phyloP scores from a whole-genome alignment of 2,113 vertebrate species.

The Nothoprocta perdicaria region DNA sequence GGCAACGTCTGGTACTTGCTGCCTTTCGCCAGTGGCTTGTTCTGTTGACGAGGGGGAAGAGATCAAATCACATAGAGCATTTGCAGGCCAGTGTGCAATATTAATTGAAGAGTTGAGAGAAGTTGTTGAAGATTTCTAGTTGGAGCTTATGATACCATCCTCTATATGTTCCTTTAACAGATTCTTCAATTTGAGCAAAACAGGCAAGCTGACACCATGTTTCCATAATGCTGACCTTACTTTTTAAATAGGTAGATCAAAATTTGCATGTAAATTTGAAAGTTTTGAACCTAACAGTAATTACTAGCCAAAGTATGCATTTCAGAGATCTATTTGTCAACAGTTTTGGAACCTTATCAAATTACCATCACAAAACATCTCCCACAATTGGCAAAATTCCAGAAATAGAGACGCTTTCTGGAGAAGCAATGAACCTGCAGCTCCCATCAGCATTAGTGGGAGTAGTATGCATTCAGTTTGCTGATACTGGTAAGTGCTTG shows the following conservation, averaged over 20 bases:
- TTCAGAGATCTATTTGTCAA: not conserved
- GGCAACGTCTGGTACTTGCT: conserved; percentile 86
- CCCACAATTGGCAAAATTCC: not conserved
- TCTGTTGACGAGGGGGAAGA: conserved; percentile 50
- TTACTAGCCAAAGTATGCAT: not conserved
- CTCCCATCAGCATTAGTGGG: not conserved
- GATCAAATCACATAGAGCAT: not conserved
- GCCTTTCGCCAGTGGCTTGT: conserved; percentile 63
- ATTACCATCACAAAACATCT: not conserved
- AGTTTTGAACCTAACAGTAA: not conserved
- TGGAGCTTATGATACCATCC: not conserved
- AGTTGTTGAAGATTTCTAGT: not conserved
- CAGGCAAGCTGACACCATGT: not conserved
- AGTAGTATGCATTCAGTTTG: rapidly evolving
- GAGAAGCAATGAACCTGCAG: not conserved
- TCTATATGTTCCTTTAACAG: rapidly evolving
- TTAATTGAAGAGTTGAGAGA: not conserved
- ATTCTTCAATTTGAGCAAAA: not conserved
- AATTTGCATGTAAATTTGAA: not conserved
- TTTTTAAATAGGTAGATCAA: not conserved
- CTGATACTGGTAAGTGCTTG: not conserved
- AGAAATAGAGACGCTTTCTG: not conserved
- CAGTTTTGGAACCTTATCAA: not conserved
- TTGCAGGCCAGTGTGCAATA: not conserved
- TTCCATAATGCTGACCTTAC: not conserved